These are phyloP conservation scores for Phrynocephalus versicolor DNA, from an alignment of 2,113 vertebrate species.

Conservation along the genomic window DNA sequence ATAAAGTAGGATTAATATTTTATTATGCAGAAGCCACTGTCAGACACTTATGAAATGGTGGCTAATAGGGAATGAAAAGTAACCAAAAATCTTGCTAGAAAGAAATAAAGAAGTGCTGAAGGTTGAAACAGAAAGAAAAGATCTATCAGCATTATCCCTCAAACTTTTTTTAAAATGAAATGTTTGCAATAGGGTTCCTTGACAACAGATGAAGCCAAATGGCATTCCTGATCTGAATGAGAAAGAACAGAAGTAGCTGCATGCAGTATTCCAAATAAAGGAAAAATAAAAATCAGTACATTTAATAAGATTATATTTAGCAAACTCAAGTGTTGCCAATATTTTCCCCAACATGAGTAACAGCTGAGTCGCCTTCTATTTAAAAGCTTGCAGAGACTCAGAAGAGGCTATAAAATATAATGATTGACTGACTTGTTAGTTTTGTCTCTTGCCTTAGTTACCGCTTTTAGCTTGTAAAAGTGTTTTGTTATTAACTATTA, in stretches of 20 bases:
- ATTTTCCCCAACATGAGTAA: constrained; percentile 12
- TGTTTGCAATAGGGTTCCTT: constrained; percentile 38
- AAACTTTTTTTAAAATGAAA: constrained; percentile 21
- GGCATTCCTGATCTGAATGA: not conserved
- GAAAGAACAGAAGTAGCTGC: constrained; percentile 28
- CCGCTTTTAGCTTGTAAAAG: not conserved
- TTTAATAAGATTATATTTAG: constrained; percentile 51
- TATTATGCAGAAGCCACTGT: not conserved
- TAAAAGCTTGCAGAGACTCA: constrained; percentile 11
- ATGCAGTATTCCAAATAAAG: constrained; percentile 54
- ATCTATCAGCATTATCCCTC: constrained; percentile 1
- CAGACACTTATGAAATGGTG: not conserved
- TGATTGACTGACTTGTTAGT: not conserved
- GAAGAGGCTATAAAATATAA: constrained; percentile 4
- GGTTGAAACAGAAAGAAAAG: constrained; percentile 42
- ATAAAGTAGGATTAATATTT: too few relatives aligned
- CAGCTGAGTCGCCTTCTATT: constrained; percentile 6
- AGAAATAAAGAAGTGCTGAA: constrained; percentile 45
- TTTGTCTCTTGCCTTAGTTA: not conserved
- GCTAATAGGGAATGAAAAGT: constrained; percentile 36
- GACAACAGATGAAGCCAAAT: not conserved
- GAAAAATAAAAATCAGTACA: constrained; percentile 40
- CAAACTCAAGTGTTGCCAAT: constrained; percentile 2
- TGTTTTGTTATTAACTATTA: not conserved
- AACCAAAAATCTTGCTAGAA: constrained; percentile 25